These are phyloP conservation scores for Balanococcus diminutus DNA, from an alignment of 2,888 invertebrate species.

Conservation along the genomic window DNA sequence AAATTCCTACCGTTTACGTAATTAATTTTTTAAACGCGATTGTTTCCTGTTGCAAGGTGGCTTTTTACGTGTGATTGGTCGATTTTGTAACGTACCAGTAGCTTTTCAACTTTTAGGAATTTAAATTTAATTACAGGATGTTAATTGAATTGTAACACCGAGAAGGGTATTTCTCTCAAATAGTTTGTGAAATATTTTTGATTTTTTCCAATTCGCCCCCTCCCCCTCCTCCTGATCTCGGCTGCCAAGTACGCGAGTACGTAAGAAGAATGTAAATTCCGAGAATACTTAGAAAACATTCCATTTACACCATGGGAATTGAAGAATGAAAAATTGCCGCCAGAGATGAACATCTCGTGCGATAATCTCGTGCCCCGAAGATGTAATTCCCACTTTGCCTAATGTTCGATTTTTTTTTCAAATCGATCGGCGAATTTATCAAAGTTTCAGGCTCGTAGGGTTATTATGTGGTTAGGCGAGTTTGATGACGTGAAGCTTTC, in stretches of 20 bases:
- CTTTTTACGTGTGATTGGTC: not conserved
- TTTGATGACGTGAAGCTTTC: not conserved
- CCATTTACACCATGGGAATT: slow-evolving; percentile 26
- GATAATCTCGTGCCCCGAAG: slow-evolving; percentile 11
- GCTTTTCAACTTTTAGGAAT: not conserved
- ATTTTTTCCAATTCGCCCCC: not conserved
- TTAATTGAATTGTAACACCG: too few relatives aligned
- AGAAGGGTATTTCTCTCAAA: too few relatives aligned
- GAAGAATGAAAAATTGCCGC: not conserved
- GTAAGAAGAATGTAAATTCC: not conserved
- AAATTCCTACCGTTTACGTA: slow-evolving; percentile 12
- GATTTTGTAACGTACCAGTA: not conserved
- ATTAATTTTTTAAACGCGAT: not conserved
- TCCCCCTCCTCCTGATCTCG: not conserved
- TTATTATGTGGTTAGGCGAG: not conserved
- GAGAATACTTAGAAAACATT: slow-evolving; percentile 18
- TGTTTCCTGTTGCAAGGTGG: not conserved
- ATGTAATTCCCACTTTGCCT: not conserved
- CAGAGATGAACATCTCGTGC: slow-evolving; percentile 16
- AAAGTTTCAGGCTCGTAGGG: not conserved
- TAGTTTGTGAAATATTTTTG: too few relatives aligned
- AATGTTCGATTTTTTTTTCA: not conserved
- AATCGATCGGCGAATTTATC: not conserved
- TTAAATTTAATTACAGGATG: not conserved
- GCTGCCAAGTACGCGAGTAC: not conserved